phyloP scores from a whole-genome alignment of 1,140 invertebrate species.

The Aphidius gifuensis region DNA sequence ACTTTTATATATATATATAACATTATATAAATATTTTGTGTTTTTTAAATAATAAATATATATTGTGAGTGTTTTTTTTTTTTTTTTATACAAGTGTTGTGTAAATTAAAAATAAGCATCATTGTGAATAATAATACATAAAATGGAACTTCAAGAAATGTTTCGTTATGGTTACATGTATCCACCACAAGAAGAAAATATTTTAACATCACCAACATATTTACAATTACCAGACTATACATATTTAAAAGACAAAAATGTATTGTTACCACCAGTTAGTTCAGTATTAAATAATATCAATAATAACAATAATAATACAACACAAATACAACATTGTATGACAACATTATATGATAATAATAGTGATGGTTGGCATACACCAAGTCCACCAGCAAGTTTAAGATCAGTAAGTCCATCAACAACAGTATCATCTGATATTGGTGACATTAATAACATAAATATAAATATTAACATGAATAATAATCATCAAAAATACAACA shows the following conservation, averaged over 20 bases:
- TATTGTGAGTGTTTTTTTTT: too few relatives aligned
- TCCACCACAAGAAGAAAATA: slow-evolving; percentile 42
- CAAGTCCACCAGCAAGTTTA: slow-evolving; percentile 58
- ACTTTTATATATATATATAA: too few relatives aligned
- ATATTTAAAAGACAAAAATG: slow-evolving; percentile 39
- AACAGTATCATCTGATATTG: slow-evolving; percentile 34
- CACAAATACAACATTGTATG: slow-evolving; percentile 33
- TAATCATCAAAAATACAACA: neutral
- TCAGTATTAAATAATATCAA: slow-evolving; percentile 27
- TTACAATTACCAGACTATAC: slow-evolving; percentile 43
- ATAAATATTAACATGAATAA: neutral
- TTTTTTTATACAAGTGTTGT: neutral
- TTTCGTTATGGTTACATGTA: slow-evolving; percentile 52
- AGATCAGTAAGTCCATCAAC: slow-evolving; percentile 58
- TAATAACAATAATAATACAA: too few relatives aligned
- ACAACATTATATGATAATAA: slow-evolving; percentile 45
- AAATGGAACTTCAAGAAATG: slow-evolving; percentile 51
- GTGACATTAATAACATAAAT: neutral
- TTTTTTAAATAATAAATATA: too few relatives aligned
- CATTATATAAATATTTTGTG: neutral
- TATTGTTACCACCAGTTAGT: slow-evolving; percentile 42
- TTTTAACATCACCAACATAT: slow-evolving; percentile 33
- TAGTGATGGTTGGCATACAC: slow-evolving; percentile 62
- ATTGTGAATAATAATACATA: neutral
- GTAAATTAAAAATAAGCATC: neutral